Conservation (phyloP, 1,140 invertebrate species). For the Drosophila albomicans region DNA sequence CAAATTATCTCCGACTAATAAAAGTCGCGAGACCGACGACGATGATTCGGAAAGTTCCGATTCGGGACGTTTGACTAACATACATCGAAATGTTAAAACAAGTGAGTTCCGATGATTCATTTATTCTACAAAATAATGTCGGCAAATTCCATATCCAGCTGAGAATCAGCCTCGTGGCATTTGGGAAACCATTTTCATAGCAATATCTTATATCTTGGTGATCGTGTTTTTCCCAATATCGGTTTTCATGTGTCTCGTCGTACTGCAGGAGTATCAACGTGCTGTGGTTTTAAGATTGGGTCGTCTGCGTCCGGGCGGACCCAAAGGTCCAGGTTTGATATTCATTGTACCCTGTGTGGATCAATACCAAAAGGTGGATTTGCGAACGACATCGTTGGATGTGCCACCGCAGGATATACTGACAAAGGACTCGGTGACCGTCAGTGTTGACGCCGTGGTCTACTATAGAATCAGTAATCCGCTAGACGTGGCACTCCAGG, state of each 20-base stretch:
- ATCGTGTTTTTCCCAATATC: constrained; percentile 93
- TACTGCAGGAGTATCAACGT: constrained; percentile 90
- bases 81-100: constrained; percentile 56
- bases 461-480: constrained; percentile 93
- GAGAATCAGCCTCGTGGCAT: constrained; percentile 85
- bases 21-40: neutral
- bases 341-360: constrained; percentile 96
- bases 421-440: constrained; percentile 96
- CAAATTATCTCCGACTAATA: no score
- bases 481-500: constrained; percentile 91
- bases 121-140: neutral
- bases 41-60: constrained; percentile 27
- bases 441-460: constrained; percentile 95
- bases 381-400: constrained; percentile 88
- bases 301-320: constrained; percentile 85
- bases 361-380: constrained; percentile 93
- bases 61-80: neutral
- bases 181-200: constrained; percentile 91
- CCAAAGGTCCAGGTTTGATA: constrained; percentile 91
- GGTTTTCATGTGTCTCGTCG: constrained; percentile 91
- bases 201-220: constrained; percentile 91
- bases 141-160: constrained; percentile 42
- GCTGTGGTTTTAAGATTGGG: constrained; percentile 95
- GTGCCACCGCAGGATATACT: constrained; percentile 89
- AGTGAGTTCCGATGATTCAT: constrained; percentile 22